These are phyloP conservation scores for Priocnemis perturbator DNA, from an alignment of 2,888 invertebrate species.

Conservation along the genomic window DNA sequence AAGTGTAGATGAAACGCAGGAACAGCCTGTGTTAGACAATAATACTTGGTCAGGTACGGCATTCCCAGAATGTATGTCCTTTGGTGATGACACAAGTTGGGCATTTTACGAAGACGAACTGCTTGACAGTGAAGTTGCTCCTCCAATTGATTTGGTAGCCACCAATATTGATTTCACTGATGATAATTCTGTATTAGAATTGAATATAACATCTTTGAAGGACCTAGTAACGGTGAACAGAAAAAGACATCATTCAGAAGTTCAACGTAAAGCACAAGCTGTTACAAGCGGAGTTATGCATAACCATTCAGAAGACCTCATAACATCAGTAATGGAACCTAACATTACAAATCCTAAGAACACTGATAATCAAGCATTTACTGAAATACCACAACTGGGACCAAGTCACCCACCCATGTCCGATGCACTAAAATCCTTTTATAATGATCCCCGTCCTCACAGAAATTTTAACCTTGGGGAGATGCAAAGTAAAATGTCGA, in stretches of 20 bases:
- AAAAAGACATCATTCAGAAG: slow-evolving; percentile 12
- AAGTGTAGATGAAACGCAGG: not conserved
- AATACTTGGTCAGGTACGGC: not conserved
- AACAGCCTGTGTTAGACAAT: not conserved
- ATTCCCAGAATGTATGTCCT: not conserved
- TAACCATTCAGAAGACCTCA: not conserved
- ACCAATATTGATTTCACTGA: slow-evolving; percentile 16
- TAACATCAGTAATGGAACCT: no score
- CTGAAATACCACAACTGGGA: slow-evolving; percentile 5
- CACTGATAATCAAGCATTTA: slow-evolving; percentile 12
- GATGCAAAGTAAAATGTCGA: slow-evolving; percentile 80
- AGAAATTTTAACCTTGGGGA: slow-evolving; percentile 79
- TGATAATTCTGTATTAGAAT: slow-evolving; percentile 4
- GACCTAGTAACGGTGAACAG: slow-evolving; percentile 11
- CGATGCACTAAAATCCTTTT: slow-evolving; percentile 80
- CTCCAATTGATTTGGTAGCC: not conserved
- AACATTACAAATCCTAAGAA: not conserved
- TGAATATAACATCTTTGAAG: not conserved
- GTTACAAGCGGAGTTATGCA: not conserved
- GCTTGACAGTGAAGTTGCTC: not conserved
- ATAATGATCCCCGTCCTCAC: slow-evolving; percentile 81
- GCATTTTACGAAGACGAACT: no score
- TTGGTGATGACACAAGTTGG: not conserved
- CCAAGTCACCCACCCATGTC: slow-evolving; percentile 58
- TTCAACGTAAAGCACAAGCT: not conserved